Conservation (phyloP, 2,888 invertebrate species). For the Papilio elwesi region DNA sequence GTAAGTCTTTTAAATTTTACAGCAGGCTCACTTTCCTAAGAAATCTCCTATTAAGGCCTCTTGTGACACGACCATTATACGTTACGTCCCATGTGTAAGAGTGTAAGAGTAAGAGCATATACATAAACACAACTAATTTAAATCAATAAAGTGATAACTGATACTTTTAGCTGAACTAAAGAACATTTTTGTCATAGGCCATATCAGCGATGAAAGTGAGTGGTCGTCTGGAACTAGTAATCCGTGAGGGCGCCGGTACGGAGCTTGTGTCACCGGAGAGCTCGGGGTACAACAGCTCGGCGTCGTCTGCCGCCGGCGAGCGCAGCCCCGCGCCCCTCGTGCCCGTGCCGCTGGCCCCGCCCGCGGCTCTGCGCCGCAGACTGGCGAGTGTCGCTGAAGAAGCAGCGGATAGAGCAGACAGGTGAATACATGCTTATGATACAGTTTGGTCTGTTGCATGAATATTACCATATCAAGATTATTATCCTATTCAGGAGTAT, state of each 20-base stretch:
- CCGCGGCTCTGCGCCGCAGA: conserved; percentile 87
- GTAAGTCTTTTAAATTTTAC: too few relatives aligned
- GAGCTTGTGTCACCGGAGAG: conserved; percentile 93
- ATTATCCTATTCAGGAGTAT: too few relatives aligned
- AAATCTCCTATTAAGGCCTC: too few relatives aligned
- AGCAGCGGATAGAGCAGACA: conserved; percentile 85
- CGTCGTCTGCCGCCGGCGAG: conserved; percentile 91
- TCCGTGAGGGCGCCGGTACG: conserved; percentile 91
- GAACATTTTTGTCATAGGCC: conserved; percentile 79
- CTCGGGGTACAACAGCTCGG: conserved; percentile 92
- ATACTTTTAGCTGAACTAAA: too few relatives aligned
- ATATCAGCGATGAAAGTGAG: conserved; percentile 91
- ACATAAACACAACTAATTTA: too few relatives aligned
- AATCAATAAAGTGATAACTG: too few relatives aligned
- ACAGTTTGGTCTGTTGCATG: too few relatives aligned
- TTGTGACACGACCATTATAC: too few relatives aligned
- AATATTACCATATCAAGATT: too few relatives aligned
- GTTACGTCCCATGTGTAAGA: too few relatives aligned
- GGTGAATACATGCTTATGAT: conserved; percentile 55
- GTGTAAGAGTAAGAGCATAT: too few relatives aligned
- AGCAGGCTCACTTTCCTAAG: too few relatives aligned
- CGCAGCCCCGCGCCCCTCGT: conserved; percentile 85
- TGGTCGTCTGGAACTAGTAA: conserved; percentile 89
- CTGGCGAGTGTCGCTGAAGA: conserved; percentile 91
- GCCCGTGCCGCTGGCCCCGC: conserved; percentile 67